Base-by-base conservation (phyloP, 2,113 vertebrate genomes). In the Tachysurus vachellii region DNA sequence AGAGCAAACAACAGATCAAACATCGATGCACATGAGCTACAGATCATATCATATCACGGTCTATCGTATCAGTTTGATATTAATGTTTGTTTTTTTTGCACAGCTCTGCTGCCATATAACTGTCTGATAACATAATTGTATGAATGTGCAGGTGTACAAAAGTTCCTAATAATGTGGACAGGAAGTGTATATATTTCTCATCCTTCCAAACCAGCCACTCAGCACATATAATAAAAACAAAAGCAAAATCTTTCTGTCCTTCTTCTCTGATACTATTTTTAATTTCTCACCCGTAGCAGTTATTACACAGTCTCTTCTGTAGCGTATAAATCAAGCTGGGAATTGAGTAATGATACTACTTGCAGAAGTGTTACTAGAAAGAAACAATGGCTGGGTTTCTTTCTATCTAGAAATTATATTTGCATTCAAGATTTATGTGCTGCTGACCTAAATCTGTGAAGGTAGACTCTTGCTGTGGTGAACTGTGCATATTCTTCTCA, bases 381-480 rank as follows among this genome's bases (percentile, higher is more conserved):
- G 9, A 73, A 47, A 75, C 71, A 47, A 47, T 47, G 42, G 42
- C 71, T 75, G 19, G 36, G 19, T 12, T 75, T 75, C 21, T 47
- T 44, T 21, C 70, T 21, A 42, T 10, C 10, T 71, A 44, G 17
- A 8, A 71, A 44, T 21, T 9, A 71, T 42, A 7, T 68, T 68
- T 21, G 70, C 70, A 44, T 73, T 73, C 66, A 70, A 64, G 62
- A 64, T 70, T 70, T 36, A 70, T 70, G 28, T 68, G 28, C 64
- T 68, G 28, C 28, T 36, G 36, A 42, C 31, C 68, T 71, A 71
- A 44, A 73, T 21, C 21, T 3, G 19, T 44, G 19, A 71, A 71
- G 31, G 68, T 9, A 17, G 17, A 21, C 19, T 70, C 68, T 16
- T 36, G 28, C 9, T 71, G 6, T 71, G 68, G 17, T 31, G 9